These are phyloP conservation scores for Netelia virgata DNA, from an alignment of 2,888 invertebrate genomes.

Conservation along the genomic window DNA sequence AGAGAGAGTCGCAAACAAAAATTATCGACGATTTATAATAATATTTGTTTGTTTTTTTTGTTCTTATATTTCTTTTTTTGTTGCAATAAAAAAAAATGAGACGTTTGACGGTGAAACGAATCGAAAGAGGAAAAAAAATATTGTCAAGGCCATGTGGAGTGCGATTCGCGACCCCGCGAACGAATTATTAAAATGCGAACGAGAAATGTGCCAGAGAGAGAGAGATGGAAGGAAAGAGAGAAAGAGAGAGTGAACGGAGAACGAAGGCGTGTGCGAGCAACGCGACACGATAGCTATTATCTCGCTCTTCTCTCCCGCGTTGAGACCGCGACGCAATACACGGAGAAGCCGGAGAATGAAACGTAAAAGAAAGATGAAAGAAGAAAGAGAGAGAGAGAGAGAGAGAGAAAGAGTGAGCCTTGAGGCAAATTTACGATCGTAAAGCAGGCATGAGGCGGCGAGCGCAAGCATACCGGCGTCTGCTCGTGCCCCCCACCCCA, in stretches of 20 bases:
- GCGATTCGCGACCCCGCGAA: conserved; percentile 18
- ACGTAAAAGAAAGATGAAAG: conserved; percentile 30
- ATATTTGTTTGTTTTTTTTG: not conserved
- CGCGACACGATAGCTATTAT: conserved; percentile 74
- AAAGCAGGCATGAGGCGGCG: conserved; percentile 69
- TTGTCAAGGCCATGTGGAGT: conserved; percentile 14
- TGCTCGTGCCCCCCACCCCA: conserved; percentile 2
- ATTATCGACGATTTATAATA: not conserved
- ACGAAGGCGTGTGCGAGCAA: not conserved
- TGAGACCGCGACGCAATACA: conserved; percentile 47
- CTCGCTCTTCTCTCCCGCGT: conserved; percentile 49
- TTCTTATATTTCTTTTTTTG: not conserved
- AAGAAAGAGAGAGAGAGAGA: not conserved
- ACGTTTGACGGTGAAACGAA: not conserved
- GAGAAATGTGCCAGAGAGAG: conserved; percentile 26
- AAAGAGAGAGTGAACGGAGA: not conserved
- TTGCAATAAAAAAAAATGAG: not conserved
- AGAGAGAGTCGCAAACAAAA: not conserved
- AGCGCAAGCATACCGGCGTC: conserved; percentile 49
- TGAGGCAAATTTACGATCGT: conserved; percentile 73
- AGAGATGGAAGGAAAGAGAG: conserved; percentile 14
- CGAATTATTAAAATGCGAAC: conserved; percentile 59
- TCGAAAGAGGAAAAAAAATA: conserved; percentile 1
- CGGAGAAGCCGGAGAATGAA: conserved; percentile 10
- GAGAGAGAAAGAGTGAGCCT: conserved; percentile 56